These are phyloP conservation scores for Noctua janthina DNA, from an alignment of 2,888 invertebrate genomes.

Conservation along the genomic window DNA sequence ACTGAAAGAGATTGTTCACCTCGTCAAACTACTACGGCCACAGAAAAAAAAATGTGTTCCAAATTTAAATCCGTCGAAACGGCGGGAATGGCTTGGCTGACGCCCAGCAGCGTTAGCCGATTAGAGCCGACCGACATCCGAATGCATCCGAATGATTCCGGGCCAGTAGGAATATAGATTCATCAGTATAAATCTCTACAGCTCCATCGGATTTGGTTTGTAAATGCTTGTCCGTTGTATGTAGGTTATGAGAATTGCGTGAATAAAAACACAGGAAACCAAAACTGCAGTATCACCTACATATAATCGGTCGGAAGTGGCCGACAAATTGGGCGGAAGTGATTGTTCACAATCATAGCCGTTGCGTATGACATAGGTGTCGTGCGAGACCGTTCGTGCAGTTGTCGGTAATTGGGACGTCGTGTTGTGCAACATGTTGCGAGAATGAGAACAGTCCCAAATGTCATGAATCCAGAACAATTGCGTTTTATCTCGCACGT, in stretches of 20 bases:
- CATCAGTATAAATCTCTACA: conserved; percentile 49
- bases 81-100: conserved; percentile 87
- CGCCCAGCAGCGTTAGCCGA: conserved; percentile 83
- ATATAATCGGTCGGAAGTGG: conserved; percentile 74
- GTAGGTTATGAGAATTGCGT: conserved; percentile 45
- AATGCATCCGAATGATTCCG: conserved; percentile 77
- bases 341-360: conserved; percentile 73
- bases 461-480: conserved; percentile 74
- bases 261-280: conserved; percentile 70
- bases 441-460: conserved; percentile 67
- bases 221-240: conserved; percentile 27
- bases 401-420: conserved; percentile 69
- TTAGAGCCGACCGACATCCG: conserved; percentile 78
- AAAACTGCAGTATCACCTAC: conserved; percentile 70
- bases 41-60: conserved; percentile 85
- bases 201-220: conserved; percentile 18
- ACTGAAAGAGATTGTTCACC: conserved; percentile 88
- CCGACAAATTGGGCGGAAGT: conserved; percentile 80
- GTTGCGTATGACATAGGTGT: conserved; percentile 68
- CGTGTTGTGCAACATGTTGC: conserved; percentile 71
- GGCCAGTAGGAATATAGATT: conserved; percentile 68
- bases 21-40: conserved; percentile 81
- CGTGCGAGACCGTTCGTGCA: conserved; percentile 73
- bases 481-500: conserved; percentile 66
- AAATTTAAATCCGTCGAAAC: conserved; percentile 87